These are phyloP conservation scores for Heliconius himera DNA, from an alignment of 1,140 invertebrate genomes.

Conservation along the genomic window DNA sequence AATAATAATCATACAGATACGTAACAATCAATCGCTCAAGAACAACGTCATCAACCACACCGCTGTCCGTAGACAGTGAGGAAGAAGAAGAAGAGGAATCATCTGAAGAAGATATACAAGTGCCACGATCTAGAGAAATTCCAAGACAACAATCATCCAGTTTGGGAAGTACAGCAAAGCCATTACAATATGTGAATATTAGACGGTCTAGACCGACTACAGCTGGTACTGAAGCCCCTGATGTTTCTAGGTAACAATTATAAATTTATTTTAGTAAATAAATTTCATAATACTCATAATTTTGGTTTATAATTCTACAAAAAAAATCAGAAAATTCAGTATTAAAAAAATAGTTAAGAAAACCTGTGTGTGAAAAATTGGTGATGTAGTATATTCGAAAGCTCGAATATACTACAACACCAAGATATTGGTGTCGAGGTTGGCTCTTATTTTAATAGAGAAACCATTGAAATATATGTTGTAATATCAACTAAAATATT, in stretches of 20 bases:
- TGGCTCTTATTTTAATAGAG: no score
- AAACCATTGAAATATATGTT: no score
- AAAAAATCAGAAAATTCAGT: no score
- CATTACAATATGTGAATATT: slow-evolving; percentile 86
- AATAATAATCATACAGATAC: slow-evolving; percentile 60
- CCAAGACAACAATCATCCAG: slow-evolving; percentile 48
- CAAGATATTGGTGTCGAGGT: no score
- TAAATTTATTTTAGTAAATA: background rate
- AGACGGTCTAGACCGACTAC: slow-evolving; percentile 83
- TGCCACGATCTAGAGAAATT: slow-evolving; percentile 44
- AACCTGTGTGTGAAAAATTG: no score
- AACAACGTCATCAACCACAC: slow-evolving; percentile 52
- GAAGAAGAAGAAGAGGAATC: slow-evolving; percentile 52
- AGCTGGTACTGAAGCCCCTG: slow-evolving; percentile 58
- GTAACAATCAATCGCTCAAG: slow-evolving; percentile 82
- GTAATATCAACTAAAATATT: background rate
- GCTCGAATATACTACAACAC: no score
- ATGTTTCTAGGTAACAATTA: slow-evolving; percentile 60
- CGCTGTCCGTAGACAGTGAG: slow-evolving; percentile 61
- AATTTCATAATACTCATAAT: no score
- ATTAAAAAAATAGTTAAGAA: no score
- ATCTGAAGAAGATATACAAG: slow-evolving; percentile 40
- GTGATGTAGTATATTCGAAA: no score
- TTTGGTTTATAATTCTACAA: no score
- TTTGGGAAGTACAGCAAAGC: slow-evolving; percentile 62